Evolutionary conservation across 2,888 invertebrate species (phyloP).

Genomic region (Plagodis dolabraria): DNA sequence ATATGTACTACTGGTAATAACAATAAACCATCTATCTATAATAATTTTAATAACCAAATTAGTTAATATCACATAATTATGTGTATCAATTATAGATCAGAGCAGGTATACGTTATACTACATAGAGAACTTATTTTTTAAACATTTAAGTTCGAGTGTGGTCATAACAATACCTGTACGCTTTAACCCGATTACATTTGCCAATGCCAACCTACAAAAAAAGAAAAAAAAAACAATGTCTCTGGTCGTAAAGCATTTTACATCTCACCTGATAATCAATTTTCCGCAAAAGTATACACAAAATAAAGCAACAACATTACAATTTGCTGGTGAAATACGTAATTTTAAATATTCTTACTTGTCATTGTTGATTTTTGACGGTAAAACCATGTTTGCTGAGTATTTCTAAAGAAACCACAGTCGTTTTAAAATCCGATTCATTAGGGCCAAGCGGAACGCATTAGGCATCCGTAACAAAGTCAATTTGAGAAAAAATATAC

Average conservation of each 20-base stretch:
- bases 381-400: conserved; percentile 47
- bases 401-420: conserved; percentile 54
- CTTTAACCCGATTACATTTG: conserved; percentile 17
- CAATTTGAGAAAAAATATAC: conserved; percentile 17
- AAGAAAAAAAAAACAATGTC: conserved; percentile 32
- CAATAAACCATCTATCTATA: too few species aligned
- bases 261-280: conserved; percentile 70
- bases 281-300: conserved; percentile 62
- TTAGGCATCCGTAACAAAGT: conserved; percentile 54
- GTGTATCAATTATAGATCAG: too few species aligned
- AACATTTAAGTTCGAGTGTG: neutral
- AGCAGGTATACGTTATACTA: too few species aligned
- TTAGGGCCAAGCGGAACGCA: conserved; percentile 61
- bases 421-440: conserved; percentile 64
- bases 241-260: conserved; percentile 38
- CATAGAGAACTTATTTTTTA: too few species aligned
- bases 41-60: too few species aligned
- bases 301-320: conserved; percentile 43
- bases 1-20: too few species aligned
- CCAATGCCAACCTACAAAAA: neutral
- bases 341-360: conserved; percentile 27
- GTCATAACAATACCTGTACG: conserved; percentile 12
- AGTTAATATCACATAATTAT: too few species aligned
- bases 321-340: conserved; percentile 26
- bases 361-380: conserved; percentile 41